A percentile compares a stretch with the other conserved stretches of the same genome.
These are phyloP conservation scores for Ahaetulla prasina DNA, from an alignment of 2,113 vertebrate genomes.

Conservation along the genomic window DNA sequence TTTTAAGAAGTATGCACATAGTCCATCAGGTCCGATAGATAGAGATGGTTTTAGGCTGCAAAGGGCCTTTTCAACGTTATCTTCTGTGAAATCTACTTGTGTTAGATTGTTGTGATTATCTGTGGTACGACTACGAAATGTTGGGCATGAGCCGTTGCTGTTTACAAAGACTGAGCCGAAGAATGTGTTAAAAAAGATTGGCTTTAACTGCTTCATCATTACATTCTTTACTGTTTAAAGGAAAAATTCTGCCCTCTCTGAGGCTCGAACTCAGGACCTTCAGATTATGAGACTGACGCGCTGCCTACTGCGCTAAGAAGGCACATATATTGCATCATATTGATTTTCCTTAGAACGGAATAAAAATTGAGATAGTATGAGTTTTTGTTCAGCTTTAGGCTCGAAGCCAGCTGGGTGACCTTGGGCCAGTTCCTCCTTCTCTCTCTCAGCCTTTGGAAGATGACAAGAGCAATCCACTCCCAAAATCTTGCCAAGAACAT, in stretches of 20 bases:
- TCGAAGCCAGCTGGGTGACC: background rate
- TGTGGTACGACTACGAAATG: no score
- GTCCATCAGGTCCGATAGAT: no score
- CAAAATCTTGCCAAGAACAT: background rate
- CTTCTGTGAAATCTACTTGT: no score
- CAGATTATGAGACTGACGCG: conserved; percentile 32
- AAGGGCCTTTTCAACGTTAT: no score
- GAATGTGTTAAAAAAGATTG: no score
- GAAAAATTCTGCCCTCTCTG: conserved; percentile 7
- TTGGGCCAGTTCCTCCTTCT: background rate
- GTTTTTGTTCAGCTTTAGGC: background rate
- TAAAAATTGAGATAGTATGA: background rate
- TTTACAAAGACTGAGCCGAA: no score
- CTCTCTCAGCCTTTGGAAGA: background rate
- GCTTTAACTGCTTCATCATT: no score
- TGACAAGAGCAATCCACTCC: background rate
- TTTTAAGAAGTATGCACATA: no score
- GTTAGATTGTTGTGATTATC: no score
- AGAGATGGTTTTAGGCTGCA: no score
- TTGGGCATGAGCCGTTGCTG: no score
- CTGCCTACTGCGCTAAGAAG: conserved; percentile 35
- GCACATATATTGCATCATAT: background rate
- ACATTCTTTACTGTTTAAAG: no score
- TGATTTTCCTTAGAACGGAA: background rate
- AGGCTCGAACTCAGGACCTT: conserved; percentile 33